phyloP scores from a whole-genome alignment of 1,140 invertebrate species.

The Branchinecta lindahli region DNA sequence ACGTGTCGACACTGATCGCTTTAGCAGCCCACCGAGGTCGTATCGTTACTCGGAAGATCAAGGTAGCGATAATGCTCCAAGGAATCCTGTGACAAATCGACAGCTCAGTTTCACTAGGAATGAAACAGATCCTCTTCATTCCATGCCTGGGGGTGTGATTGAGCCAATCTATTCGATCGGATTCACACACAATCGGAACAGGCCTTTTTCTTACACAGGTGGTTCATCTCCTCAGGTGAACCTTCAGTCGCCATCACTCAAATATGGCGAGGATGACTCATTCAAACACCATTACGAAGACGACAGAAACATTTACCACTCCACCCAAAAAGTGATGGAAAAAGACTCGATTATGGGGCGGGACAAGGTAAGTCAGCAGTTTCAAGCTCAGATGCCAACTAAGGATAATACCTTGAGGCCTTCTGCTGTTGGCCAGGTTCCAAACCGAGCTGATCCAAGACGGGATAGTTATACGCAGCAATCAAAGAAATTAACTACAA shows the following conservation, averaged over 20 bases:
- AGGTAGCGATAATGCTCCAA: too few species aligned
- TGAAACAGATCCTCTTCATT: constrained; percentile 3
- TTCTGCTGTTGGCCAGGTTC: background rate
- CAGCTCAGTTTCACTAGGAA: background rate
- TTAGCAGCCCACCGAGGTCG: background rate
- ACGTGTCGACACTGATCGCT: background rate
- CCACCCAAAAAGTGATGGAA: constrained; percentile 6
- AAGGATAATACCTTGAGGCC: constrained; percentile 3
- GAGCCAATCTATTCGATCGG: background rate
- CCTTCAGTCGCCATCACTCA: background rate
- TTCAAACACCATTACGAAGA: background rate
- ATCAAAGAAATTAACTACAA: background rate
- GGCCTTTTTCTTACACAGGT: background rate
- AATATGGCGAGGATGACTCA: background rate
- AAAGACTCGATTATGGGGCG: background rate
- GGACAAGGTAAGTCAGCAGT: background rate
- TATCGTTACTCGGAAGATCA: background rate
- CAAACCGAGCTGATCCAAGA: background rate
- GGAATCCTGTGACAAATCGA: too few species aligned
- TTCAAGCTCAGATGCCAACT: background rate
- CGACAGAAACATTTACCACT: constrained; percentile 4
- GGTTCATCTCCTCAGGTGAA: background rate
- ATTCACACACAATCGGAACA: background rate
- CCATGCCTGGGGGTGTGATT: background rate
- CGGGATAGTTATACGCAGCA: background rate